A percentile compares a stretch with the other conserved stretches of the same genome.
Evolutionary conservation across 2,113 vertebrate species (phyloP).

Genomic region (Peromyscus leucopus): DNA sequence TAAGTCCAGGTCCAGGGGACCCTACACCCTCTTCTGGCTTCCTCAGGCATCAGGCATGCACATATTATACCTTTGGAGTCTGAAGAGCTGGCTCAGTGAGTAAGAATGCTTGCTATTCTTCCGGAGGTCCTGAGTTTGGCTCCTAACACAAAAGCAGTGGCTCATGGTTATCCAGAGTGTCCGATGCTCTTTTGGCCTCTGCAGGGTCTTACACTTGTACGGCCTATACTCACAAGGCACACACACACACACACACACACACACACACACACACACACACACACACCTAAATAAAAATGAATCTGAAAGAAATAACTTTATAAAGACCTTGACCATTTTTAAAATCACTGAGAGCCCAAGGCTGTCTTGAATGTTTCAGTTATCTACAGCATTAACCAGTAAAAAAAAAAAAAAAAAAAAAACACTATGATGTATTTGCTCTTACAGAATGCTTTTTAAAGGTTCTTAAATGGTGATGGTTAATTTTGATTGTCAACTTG

Average conservation of each 20-base stretch:
- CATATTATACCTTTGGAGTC: too few relatives aligned
- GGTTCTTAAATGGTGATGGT: neutral
- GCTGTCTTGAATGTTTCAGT: neutral
- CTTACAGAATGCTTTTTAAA: neutral
- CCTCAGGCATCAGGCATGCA: neutral
- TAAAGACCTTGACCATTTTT: conserved; percentile 21
- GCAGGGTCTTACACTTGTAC: neutral
- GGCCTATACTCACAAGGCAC: neutral
- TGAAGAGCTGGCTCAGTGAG: neutral
- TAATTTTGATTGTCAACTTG: neutral
- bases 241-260: neutral
- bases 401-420: neutral
- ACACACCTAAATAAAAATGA: neutral
- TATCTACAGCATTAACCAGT: neutral
- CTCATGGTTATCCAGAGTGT: neutral
- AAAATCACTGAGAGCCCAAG: neutral
- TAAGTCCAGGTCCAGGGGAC: neutral
- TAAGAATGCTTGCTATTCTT: neutral
- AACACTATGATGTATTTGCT: neutral
- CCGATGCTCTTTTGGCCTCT: neutral
- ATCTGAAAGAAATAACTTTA: conserved; percentile 34
- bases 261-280: neutral
- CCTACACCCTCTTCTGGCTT: neutral
- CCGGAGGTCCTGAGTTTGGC: neutral
- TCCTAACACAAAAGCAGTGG: neutral